phyloP scores from a whole-genome alignment of 2,113 vertebrate genomes.

The Phocoena sinus region DNA sequence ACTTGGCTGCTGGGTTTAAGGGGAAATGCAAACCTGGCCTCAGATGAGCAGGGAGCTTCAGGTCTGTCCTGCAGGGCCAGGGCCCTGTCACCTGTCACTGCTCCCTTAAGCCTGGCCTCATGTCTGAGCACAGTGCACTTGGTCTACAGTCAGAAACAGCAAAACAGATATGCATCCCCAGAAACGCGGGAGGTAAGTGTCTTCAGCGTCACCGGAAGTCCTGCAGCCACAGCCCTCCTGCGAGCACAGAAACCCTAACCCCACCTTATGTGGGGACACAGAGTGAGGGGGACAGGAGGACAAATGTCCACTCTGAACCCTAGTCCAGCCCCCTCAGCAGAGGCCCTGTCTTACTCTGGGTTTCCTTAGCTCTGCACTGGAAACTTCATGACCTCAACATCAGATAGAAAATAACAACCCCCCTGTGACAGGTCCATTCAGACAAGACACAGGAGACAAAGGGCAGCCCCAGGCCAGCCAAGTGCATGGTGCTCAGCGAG shows the following conservation, averaged over 20 bases:
- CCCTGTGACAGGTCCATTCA: not conserved
- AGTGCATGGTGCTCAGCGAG: rapidly evolving
- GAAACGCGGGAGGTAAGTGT: rapidly evolving
- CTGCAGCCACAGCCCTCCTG: not conserved
- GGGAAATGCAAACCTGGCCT: not conserved
- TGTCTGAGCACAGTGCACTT: not conserved
- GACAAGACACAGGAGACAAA: not conserved
- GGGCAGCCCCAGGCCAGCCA: not conserved
- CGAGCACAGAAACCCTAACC: not conserved
- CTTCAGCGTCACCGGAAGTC: not conserved
- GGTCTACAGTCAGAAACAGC: not conserved
- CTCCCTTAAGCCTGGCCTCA: no score
- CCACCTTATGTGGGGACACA: not conserved
- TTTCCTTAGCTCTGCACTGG: not conserved
- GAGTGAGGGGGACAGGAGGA: no score
- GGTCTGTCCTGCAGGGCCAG: not conserved
- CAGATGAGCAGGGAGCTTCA: not conserved
- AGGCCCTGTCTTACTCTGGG: not conserved
- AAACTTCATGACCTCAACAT: not conserved
- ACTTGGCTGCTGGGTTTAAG: not conserved
- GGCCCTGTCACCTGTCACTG: not conserved
- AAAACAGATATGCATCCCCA: not conserved
- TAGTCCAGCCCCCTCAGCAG: not conserved
- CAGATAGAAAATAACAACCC: not conserved
- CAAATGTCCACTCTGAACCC: not conserved